A percentile compares a stretch with the other conserved stretches of the same genome.
Evolutionary conservation across 37 sponge, comb jelly and placozoan genomes (phyloP).

Genomic region (Halisarca cf. caerulea): DNA sequence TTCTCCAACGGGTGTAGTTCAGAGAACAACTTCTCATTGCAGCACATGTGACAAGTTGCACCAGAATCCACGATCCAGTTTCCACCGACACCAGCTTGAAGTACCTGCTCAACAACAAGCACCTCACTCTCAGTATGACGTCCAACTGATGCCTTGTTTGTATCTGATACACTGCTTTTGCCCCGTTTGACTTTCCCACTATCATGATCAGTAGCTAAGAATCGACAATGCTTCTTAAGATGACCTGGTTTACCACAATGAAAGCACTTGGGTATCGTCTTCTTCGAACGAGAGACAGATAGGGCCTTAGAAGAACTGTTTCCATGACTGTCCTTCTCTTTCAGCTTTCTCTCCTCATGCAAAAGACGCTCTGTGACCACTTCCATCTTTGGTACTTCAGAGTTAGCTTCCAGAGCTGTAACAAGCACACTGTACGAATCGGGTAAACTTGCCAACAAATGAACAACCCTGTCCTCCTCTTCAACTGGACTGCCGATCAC

Average conservation of each 20-base stretch:
- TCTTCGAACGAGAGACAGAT: conserved; percentile 1
- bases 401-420: conserved; percentile 55
- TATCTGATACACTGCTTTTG: background rate
- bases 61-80: conserved; percentile 58
- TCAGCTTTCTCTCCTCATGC: conserved; percentile 38
- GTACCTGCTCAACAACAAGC: background rate
- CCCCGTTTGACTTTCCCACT: background rate
- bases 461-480: conserved; percentile 57
- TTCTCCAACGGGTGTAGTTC: background rate
- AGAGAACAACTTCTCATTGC: background rate
- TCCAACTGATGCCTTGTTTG: background rate
- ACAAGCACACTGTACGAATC: conserved; percentile 49
- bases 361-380: conserved; percentile 38
- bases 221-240: background rate
- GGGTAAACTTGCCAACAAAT: conserved; percentile 60
- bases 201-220: background rate
- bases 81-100: background rate
- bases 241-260: conserved; percentile 12
- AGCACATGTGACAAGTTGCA: background rate
- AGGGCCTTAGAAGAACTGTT: background rate
- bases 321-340: background rate
- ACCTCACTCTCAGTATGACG: background rate
- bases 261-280: conserved; percentile 22
- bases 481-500: conserved; percentile 32
- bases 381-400: conserved; percentile 14